Evolutionary conservation across 2,797 vertebrate species (phyloP), one percentile per base, ranked within the genome.

Genomic region (Danio tinwini): DNA sequence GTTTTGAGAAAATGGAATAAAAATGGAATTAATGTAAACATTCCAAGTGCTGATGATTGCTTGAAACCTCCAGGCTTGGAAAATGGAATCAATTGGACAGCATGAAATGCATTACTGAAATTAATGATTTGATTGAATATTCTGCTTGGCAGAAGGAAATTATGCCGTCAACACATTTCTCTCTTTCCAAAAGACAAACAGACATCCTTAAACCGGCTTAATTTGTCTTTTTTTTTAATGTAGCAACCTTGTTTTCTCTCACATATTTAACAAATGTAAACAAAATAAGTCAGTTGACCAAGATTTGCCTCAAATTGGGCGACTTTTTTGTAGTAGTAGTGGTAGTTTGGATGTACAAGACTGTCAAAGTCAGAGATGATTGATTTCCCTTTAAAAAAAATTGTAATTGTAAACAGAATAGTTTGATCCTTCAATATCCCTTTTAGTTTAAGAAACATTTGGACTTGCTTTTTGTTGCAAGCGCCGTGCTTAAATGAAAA

Each of bases 241-340:
- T 81, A 76, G 67, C 70, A 85, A 74, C 47, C 62, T 61, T 19
- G 77, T 83, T 80, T 80, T 81, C 76, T 78, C 14, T 72, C 75
- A 69, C 72, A 82, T 74, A 78, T 78, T 82, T 77, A 85, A 83
- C 80, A 85, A 85, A 86, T 80, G 82, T 85, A 82, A 81, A 86
- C 79, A 80, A 83, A 84, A 67, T 47, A 69, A 70, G 82, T 82
- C 80, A 52, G 61, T 64, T 39, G 58, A 72, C 53, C 49, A 76
- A 79, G 47, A 50, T 40, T 12, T 74, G 55, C 70, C 56, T 59
- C 16, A 56, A 74, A 44, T 65, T 42, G 59, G 55, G 76, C 52
- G 65, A 16, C 39, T n/a, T 19, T 72, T 11, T 47, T 29, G 29
- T 29, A 29, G 29, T 29, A 29, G 45, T 47, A 47, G 7, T 71